Evolutionary conservation across 23 tunicate genomes (phyloP), one percentile per base, ranked within the genome.

Genomic region (Diplosoma virens): DNA sequence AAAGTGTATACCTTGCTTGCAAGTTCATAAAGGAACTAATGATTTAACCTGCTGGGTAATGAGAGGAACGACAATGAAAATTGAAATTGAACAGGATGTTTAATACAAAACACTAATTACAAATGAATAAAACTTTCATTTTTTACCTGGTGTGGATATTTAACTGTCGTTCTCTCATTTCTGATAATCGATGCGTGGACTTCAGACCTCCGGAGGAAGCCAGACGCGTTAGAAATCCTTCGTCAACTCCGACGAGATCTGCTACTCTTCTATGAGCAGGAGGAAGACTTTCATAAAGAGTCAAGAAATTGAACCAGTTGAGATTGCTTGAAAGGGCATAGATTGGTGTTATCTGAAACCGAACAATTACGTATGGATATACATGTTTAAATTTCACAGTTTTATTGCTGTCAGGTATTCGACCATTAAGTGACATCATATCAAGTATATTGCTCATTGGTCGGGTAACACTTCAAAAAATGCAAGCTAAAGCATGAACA

Each of bases 131-230:
- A n/a, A 52, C 33, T 16, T n/a, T n/a, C n/a, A n/a, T n/a, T n/a
- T n/a, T n/a, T n/a, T 61, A 89, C 96, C 96, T 82, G 29, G 78
- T 80, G 67, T 92, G 97, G 26, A 86, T 81, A 27, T 75, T 82
- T 0, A 92, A 59, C 30, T 55, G 47, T 30, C 86, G 58, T 55
- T 92, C 59, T 24, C 52, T 54, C 54, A 66, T 74, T 11, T 85
- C 79, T 24, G 80, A 70, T 1, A 72, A 41, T 4, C 78, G 50
- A 47, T 58, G 67, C 9, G 9, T 14, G 2, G 21, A 5, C 35
- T 35, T 47, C 58, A 74, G 24, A 2, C 47, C 66, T 0, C 81
- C 90, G 29, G 85, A 25, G 3, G 87, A 47, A 2, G 97, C 92
- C 92, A 92, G 66, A 24, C 76, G 70, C 11, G 74, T 75, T 0